Evolutionary conservation across 2,113 vertebrate genomes (phyloP).

Genomic region (Rhegmatorhina hoffmannsi): DNA sequence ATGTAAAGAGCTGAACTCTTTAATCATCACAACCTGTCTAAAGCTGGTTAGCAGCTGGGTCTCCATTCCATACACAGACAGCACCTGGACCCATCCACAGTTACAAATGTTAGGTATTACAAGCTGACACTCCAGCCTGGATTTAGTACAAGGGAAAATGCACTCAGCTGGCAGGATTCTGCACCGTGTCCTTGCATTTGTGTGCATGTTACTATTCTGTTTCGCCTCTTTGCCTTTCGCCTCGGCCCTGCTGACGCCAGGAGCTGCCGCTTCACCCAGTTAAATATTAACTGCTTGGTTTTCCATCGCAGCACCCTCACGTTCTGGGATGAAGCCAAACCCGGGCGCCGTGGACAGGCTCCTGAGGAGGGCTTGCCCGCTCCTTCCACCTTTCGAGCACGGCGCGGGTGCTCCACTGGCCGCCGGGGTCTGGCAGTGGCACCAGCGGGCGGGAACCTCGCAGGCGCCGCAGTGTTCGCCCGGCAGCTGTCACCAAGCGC

Average conservation of each 20-base stretch:
- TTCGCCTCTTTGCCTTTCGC: fast-evolving
- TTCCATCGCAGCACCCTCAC: not conserved
- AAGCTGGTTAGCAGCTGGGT: not conserved
- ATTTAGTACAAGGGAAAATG: not conserved
- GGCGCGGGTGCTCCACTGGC: fast-evolving
- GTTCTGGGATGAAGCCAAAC: not conserved
- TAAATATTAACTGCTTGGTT: not conserved
- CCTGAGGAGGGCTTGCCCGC: not conserved
- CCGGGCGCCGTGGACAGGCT: too few relatives aligned
- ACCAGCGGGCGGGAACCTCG: not conserved
- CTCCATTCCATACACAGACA: not conserved
- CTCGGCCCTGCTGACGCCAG: not conserved
- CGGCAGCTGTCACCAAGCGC: not conserved
- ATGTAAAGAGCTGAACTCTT: not conserved
- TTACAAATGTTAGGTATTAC: fast-evolving
- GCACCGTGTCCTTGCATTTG: not conserved
- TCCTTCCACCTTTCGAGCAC: not conserved
- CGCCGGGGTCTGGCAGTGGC: not conserved
- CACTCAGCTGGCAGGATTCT: fast-evolving
- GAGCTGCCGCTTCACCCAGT: not conserved
- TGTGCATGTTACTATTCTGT: not conserved
- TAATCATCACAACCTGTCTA: not conserved
- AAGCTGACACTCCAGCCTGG: not conserved
- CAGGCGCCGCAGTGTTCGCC: not conserved
- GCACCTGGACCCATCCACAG: fast-evolving